phyloP scores from a whole-genome alignment of 2,113 vertebrate genomes.

The Sinocyclocheilus anophthalmus region DNA sequence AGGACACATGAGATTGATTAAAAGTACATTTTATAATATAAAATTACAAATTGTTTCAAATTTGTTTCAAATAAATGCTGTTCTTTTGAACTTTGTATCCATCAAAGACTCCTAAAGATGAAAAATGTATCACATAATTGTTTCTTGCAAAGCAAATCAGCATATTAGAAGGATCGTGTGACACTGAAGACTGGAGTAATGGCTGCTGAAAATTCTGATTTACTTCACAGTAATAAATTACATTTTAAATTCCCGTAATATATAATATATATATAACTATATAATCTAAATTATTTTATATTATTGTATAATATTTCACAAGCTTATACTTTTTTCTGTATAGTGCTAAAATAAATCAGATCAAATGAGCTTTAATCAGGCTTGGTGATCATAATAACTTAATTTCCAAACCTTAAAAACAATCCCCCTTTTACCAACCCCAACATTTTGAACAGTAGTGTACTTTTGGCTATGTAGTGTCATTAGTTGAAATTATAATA shows the following conservation, averaged over 20 bases:
- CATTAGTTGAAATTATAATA: not conserved
- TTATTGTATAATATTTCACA: not conserved
- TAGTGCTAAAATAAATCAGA: not conserved
- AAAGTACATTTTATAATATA: not conserved
- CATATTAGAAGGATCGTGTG: not conserved
- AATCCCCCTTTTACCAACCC: not conserved
- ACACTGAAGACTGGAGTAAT: not conserved
- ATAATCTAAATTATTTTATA: not conserved
- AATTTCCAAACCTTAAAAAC: not conserved
- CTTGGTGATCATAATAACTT: not conserved
- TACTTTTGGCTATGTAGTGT: not conserved
- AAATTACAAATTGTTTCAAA: too few species aligned
- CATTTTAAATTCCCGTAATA: not conserved
- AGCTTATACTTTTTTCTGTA: not conserved
- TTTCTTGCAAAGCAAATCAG: not conserved
- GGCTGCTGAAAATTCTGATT: not conserved
- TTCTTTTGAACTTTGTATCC: not conserved
- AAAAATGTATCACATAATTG: not conserved
- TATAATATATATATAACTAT: too few species aligned
- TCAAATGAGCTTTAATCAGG: not conserved
- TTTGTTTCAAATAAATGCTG: not conserved
- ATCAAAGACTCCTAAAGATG: not conserved
- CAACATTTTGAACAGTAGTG: not conserved
- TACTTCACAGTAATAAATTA: not conserved
- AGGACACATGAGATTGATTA: not conserved